A percentile compares a stretch with the other conserved stretches of the same genome.
These are phyloP conservation scores for Simalia tracyae DNA, from an alignment of 2,797 vertebrate species.

Conservation along the genomic window DNA sequence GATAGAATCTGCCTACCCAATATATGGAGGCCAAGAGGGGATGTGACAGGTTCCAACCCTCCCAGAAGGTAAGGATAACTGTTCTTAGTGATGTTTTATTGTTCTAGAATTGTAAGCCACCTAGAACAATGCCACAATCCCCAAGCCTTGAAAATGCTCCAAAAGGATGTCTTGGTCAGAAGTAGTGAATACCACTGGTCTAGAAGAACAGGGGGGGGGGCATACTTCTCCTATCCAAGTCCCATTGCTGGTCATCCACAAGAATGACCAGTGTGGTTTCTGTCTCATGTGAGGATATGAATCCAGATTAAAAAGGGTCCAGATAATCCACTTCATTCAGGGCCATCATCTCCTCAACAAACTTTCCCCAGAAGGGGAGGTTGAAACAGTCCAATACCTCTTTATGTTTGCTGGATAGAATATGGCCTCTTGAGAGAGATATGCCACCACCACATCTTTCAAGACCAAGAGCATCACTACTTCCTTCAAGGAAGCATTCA, in stretches of 20 bases:
- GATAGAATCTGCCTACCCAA: no score
- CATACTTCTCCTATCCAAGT: no score
- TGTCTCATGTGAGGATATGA: not conserved
- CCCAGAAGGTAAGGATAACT: no score
- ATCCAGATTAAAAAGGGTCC: not conserved
- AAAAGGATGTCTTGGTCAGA: no score
- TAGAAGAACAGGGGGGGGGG: no score
- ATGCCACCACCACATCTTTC: not conserved
- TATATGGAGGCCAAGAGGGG: no score
- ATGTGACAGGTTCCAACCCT: no score
- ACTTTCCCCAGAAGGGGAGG: not conserved
- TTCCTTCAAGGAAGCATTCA: not conserved
- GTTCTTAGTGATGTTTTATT: no score
- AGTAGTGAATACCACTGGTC: no score
- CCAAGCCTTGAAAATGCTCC: no score
- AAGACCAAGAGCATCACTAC: not conserved
- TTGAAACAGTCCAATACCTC: not conserved
- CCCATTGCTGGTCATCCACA: not conserved
- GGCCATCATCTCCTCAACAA: not conserved
- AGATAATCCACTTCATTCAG: not conserved
- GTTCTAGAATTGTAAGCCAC: no score
- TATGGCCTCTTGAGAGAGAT: not conserved
- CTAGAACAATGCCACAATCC: no score
- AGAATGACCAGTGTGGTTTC: not conserved
- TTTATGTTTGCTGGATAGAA: not conserved